Percentiles rank a stretch among this genome's conserved stretches.
Evolutionary conservation across 2,797 vertebrate genomes (phyloP).

Genomic region (Rhinella marina): DNA sequence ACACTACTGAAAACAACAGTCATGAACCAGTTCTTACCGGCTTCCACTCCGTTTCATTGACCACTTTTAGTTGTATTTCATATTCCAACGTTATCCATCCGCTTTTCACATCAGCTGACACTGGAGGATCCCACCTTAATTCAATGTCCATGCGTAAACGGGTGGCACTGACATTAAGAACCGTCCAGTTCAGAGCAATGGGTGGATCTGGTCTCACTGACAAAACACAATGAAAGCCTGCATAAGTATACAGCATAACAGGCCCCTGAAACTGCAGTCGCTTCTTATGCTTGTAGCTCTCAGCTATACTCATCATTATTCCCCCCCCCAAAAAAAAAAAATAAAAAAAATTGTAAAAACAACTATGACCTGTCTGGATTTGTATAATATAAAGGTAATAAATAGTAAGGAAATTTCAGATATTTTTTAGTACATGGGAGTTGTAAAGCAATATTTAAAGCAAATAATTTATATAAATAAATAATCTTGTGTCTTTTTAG

Average conservation of each 20-base stretch:
- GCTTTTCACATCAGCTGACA: conserved; percentile 80
- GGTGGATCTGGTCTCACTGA: conserved; percentile 92
- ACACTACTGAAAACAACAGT: not conserved
- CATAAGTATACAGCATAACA: not conserved
- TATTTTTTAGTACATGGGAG: too few relatives aligned
- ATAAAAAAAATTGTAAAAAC: too few relatives aligned
- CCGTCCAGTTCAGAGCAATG: conserved; percentile 89
- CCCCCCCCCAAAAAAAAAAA: too few relatives aligned
- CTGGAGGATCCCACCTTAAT: conserved; percentile 87
- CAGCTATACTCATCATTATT: not conserved
- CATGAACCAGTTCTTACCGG: conserved; percentile 68
- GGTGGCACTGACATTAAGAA: conserved; percentile 85
- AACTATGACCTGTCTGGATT: too few relatives aligned
- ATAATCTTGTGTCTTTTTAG: too few relatives aligned
- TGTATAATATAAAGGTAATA: too few relatives aligned
- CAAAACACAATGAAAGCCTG: not conserved
- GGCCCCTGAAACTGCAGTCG: too few relatives aligned
- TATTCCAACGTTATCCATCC: conserved; percentile 85
- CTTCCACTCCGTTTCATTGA: conserved; percentile 85
- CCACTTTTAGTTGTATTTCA: conserved; percentile 86
- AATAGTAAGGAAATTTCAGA: too few relatives aligned
- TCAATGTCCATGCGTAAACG: conserved; percentile 86
- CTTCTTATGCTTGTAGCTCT: not conserved
- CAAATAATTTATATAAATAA: too few relatives aligned
- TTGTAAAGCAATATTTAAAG: too few relatives aligned